Evolutionary conservation across 2,888 invertebrate genomes (phyloP), one percentile per base, ranked within the genome.

Genomic region (Caenorhabditis afra): DNA sequence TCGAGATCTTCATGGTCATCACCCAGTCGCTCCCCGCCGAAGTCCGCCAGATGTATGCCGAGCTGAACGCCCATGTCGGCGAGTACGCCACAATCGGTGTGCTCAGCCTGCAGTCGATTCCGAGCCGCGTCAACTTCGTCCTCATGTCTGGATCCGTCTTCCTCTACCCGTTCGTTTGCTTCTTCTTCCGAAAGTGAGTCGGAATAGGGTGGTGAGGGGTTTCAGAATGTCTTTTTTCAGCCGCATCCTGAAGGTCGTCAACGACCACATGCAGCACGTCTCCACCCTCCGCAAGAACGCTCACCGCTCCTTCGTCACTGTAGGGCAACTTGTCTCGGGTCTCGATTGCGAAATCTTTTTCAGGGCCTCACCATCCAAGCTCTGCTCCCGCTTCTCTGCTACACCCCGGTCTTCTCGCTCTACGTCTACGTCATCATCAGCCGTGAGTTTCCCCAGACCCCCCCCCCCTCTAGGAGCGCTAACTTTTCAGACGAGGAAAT

Each of bases 321-420:
- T 41, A n/a, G n/a, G n/a, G n/a, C n/a, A n/a, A n/a, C n/a, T n/a
- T n/a, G n/a, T n/a, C n/a, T n/a, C n/a, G n/a, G n/a, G n/a, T n/a
- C n/a, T n/a, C n/a, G n/a, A 22, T 11, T 49, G 14, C 14, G 41
- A 14, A 14, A 14, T 37, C 12, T 12, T 20, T 47, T 71, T 35
- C 47, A 71, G 64, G 71, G 71, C 41, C 57, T 71, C 0, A 71
- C 71, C 16, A 71, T 71, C n/a, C 71, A 71, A 57, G 71, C 71
- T 12, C 49, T 64, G 18, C 47, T 71, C 14, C 71, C 71, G 4
- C 47, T 64, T 0, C 11, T 57, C 12, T 71, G 55, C 20, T 71
- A 71, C 23, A 37, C 62, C n/a, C 71, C 71, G 5, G 35, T 62
- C 0, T 57, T 64, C 35, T 22, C n/a, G 1, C 50, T 71, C 4